phyloP scores from a whole-genome alignment of 2,113 vertebrate species.

The Toxotes jaculatrix region DNA sequence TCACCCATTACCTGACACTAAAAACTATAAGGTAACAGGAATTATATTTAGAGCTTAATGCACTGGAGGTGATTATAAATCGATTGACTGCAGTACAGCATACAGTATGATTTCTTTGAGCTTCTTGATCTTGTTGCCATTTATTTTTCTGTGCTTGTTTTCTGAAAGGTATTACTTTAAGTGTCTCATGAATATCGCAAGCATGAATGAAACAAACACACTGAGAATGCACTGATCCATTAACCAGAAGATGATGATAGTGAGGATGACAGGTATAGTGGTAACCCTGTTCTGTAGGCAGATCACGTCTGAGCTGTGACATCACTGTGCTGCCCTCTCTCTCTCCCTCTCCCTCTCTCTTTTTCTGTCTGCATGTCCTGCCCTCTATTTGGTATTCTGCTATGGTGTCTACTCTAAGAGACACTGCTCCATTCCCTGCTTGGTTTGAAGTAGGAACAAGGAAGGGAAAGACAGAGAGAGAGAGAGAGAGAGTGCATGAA shows the following conservation, averaged over 20 bases:
- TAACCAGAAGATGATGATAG: slow-evolving; percentile 12
- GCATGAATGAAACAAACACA: slow-evolving; percentile 14
- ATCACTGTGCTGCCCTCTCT: slow-evolving; percentile 43
- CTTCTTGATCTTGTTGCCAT: background rate
- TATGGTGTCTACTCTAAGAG: slow-evolving; percentile 31
- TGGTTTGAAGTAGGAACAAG: slow-evolving; percentile 7
- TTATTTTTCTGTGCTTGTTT: background rate
- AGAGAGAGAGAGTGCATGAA: background rate
- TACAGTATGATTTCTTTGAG: background rate
- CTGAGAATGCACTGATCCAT: slow-evolving; percentile 11
- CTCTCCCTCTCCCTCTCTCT: slow-evolving; percentile 1
- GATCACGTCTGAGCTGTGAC: slow-evolving; percentile 68
- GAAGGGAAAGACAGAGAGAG: background rate
- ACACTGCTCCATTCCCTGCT: slow-evolving; percentile 36
- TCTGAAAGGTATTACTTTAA: background rate
- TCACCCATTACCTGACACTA: background rate
- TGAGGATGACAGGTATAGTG: slow-evolving; percentile 28
- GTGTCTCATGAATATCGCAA: background rate
- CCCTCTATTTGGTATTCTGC: slow-evolving; percentile 69
- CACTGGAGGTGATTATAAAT: slow-evolving; percentile 16
- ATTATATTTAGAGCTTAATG: slow-evolving; percentile 13
- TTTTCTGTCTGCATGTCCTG: slow-evolving; percentile 23
- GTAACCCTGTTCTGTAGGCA: slow-evolving; percentile 55
- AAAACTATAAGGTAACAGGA: background rate
- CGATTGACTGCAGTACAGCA: background rate